These are phyloP conservation scores for Diloba caeruleocephala DNA, from an alignment of 2,888 invertebrate genomes.

Conservation along the genomic window DNA sequence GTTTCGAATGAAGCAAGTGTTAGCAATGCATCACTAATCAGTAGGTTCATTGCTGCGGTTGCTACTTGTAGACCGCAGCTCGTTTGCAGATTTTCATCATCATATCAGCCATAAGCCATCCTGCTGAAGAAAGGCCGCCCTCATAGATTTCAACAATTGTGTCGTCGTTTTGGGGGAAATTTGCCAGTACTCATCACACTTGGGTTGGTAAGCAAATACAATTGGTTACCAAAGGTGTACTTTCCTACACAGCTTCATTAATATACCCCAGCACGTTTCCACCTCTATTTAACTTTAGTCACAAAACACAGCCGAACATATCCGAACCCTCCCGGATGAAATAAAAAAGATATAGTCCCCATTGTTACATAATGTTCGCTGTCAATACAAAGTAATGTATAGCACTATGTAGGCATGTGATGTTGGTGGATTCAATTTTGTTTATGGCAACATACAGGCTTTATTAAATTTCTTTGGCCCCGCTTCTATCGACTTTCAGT, in stretches of 20 bases:
- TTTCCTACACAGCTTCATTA: not conserved
- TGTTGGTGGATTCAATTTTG: slow-evolving; percentile 11
- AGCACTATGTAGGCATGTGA: not conserved
- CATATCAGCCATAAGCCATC: no score
- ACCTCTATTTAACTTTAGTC: not conserved
- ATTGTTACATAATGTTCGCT: slow-evolving; percentile 6
- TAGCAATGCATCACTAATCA: no score
- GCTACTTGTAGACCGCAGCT: no score
- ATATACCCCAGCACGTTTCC: not conserved
- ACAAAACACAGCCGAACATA: slow-evolving; percentile 1
- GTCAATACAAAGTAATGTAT: slow-evolving; percentile 4
- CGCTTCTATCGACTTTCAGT: not conserved
- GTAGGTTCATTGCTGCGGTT: no score
- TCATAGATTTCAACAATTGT: no score
- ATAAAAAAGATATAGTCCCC: slow-evolving; percentile 17
- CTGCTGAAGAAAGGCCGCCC: no score
- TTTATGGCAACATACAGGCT: not conserved
- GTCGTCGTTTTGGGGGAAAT: no score
- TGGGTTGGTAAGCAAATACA: no score
- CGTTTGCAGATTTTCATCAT: no score
- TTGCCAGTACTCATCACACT: no score
- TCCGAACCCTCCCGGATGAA: slow-evolving; percentile 1
- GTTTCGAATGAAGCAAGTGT: no score
- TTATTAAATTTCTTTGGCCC: not conserved
- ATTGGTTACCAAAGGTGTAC: no score